Base-by-base conservation (phyloP, 2,113 vertebrate species). In the Atrichornis clamosus region DNA sequence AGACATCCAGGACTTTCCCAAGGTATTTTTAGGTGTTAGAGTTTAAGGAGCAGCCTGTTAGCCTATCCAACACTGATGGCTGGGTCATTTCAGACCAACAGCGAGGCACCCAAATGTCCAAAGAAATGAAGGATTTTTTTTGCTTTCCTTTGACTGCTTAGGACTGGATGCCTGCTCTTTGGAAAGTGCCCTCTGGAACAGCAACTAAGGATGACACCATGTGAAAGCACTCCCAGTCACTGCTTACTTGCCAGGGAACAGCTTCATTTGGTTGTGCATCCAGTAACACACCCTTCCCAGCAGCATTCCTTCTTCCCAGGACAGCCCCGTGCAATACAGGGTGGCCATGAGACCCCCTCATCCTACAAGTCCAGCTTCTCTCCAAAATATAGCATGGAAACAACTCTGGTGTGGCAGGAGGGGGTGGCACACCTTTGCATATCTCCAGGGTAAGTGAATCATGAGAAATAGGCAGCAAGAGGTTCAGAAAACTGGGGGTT, bases 401-500 rank as follows among this genome's bases (percentile, higher is more conserved):
- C 33, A 90, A 50, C 0, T 3, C 7, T 9, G 8, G 3, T 20
- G 21, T 19, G 35, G 30, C 2, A 26, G 2, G 8, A 75, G 8
- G 16, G 17, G 6, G 8, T 50, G 44, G 22, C 42, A 49, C 52
- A 18, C 44, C 10, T 47, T 77, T 77, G 83, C 60, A 42, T 30
- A 63, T 67, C 76, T 92, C 64, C 30, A 70, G 50, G 55, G 59
- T 50, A 65, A 91, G 21, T 8, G 4, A 77, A 84, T 75, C 7
- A 2, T 47, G 35, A 88, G 46, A 81, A 96, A 84, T 15, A 81
- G 60, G 44, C 76, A 90, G 47, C 13, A 78, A 95, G 73, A 59
- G 2, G 11, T 63, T 74, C 74, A 67, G 46, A 88, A 93, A 41
- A 52, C 28, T 47, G 53, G 0, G 4, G 4, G 47, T 92, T 86